Conservation (phyloP, 2,888 invertebrate genomes). For the Kryphioiulus occultus region DNA sequence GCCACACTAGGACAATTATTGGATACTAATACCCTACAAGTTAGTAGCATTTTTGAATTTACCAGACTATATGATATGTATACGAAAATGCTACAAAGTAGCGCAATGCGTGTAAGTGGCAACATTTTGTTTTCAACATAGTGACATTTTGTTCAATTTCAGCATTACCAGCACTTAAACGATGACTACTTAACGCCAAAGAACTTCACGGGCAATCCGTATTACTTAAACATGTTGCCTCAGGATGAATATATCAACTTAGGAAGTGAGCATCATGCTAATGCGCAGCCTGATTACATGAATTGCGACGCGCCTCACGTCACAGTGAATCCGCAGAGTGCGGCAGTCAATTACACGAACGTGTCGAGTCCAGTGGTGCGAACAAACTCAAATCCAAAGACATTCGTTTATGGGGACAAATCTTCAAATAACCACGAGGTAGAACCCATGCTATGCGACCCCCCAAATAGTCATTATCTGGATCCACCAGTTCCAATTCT, state of each 20-base stretch:
- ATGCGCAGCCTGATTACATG: background rate
- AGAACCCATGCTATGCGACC: conserved; percentile 32
- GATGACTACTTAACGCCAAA: conserved; percentile 41
- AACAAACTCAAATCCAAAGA: conserved; percentile 8
- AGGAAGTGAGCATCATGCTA: background rate
- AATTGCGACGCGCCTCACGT: conserved; percentile 4
- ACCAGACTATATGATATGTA: no score
- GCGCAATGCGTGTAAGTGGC: no score
- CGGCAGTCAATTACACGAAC: conserved; percentile 46
- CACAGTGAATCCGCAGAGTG: background rate
- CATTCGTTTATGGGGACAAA: conserved; percentile 38
- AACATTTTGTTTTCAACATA: background rate
- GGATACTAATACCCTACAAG: conserved; percentile 45
- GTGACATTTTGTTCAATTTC: background rate
- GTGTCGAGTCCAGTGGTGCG: background rate
- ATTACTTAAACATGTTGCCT: conserved; percentile 41
- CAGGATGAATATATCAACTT: conserved; percentile 14
- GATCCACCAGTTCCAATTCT: conserved; percentile 13
- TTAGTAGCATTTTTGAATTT: background rate
- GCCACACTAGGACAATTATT: background rate
- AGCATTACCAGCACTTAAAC: conserved; percentile 52
- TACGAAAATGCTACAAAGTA: no score
- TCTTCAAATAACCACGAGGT: conserved; percentile 19
- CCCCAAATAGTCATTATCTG: conserved; percentile 31
- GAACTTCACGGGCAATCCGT: conserved; percentile 24